phyloP scores from a whole-genome alignment of 2,888 invertebrate genomes.

The Agrenia bidenticulata region DNA sequence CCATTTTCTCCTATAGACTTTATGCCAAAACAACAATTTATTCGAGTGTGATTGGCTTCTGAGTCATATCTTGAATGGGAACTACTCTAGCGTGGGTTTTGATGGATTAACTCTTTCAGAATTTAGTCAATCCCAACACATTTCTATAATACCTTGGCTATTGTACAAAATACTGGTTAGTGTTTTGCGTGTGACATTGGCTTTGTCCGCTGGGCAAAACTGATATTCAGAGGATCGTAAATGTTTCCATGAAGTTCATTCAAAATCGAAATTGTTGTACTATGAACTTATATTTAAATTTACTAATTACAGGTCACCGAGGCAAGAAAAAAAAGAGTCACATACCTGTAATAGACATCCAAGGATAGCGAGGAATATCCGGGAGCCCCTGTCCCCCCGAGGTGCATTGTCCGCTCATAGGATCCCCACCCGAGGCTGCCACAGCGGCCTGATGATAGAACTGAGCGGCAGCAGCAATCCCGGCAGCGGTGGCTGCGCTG shows the following conservation, averaged over 20 bases:
- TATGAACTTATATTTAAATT: too few relatives aligned
- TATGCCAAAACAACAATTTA: too few relatives aligned
- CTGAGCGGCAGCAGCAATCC: conserved; percentile 73
- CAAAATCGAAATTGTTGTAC: too few relatives aligned
- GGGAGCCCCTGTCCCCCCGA: conserved; percentile 84
- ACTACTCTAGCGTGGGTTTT: background rate
- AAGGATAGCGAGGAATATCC: conserved; percentile 89
- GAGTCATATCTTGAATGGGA: background rate
- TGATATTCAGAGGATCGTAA: too few relatives aligned
- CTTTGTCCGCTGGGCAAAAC: too few relatives aligned
- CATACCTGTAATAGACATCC: conserved; percentile 90
- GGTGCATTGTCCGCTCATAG: conserved; percentile 74
- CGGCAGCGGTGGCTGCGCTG: conserved; percentile 47
- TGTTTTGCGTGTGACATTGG: too few relatives aligned
- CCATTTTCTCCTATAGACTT: background rate
- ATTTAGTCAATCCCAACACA: too few relatives aligned
- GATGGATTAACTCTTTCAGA: too few relatives aligned
- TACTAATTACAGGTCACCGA: background rate
- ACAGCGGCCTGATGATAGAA: conserved; percentile 78
- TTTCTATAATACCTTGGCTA: too few relatives aligned
- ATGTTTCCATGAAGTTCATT: too few relatives aligned
- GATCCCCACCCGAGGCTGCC: conserved; percentile 71
- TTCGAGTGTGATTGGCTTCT: too few relatives aligned
- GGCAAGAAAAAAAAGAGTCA: background rate
- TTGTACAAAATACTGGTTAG: too few relatives aligned